phyloP scores from a whole-genome alignment of 2,888 invertebrate genomes.

The Coleophora deauratella region DNA sequence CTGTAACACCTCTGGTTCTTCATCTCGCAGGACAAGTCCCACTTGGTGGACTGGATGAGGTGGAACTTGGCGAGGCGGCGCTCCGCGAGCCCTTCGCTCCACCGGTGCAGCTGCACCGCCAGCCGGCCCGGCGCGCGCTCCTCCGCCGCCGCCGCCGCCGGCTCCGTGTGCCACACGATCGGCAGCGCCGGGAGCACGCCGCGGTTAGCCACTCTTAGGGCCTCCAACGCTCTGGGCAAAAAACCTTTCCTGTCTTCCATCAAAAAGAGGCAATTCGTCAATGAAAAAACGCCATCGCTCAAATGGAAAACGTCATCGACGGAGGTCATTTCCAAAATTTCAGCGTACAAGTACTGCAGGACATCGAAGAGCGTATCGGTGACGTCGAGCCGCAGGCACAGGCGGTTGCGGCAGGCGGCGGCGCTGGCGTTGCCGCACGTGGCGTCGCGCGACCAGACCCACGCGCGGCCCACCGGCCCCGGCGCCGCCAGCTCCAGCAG shows the following conservation, averaged over 20 bases:
- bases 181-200: constrained; percentile 72
- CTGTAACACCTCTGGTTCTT: constrained; percentile 37
- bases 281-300: constrained; percentile 82
- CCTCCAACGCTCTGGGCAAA: constrained; percentile 76
- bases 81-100: no score
- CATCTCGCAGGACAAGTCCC: constrained; percentile 81
- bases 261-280: constrained; percentile 61
- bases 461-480: constrained; percentile 88
- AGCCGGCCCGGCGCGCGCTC: no score
- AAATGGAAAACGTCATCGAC: constrained; percentile 85
- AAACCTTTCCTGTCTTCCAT: constrained; percentile 37
- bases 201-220: constrained; percentile 74
- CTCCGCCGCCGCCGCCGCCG: no score
- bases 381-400: constrained; percentile 84
- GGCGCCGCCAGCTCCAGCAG: constrained; percentile 91
- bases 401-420: constrained; percentile 78
- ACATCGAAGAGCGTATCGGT: constrained; percentile 79
- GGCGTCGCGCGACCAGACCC: constrained; percentile 83
- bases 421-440: constrained; percentile 25
- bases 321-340: constrained; percentile 80
- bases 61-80: constrained; percentile 68
- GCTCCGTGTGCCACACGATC: constrained; percentile 78
- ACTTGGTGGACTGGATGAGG: constrained; percentile 85
- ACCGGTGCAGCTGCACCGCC: no score
- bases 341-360: constrained; percentile 80